Percentiles rank a stretch among this genome's conserved stretches.
These are phyloP conservation scores for Hippopotamyrus pictus DNA, from an alignment of 2,797 vertebrate species.

Conservation along the genomic window DNA sequence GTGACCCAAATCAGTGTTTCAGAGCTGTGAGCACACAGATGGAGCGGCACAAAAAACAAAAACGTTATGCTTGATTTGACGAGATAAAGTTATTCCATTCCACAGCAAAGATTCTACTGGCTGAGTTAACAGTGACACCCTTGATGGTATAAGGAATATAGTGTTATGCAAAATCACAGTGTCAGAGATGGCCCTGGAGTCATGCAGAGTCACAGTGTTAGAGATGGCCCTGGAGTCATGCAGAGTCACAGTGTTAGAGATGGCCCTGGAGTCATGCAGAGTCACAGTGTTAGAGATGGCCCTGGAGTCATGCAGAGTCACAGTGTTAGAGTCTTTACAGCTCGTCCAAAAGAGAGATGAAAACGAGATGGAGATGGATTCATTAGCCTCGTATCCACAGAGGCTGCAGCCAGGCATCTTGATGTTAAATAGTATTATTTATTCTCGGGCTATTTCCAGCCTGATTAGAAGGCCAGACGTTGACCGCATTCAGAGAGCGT, in stretches of 20 bases:
- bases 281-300: no score
- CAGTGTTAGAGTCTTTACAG: background rate
- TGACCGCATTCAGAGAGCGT: background rate
- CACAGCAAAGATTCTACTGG: background rate
- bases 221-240: no score
- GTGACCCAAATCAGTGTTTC: background rate
- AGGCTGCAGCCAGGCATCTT: background rate
- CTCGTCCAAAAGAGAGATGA: background rate
- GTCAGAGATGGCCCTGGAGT: background rate
- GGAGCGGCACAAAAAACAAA: background rate
- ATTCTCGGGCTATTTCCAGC: background rate
- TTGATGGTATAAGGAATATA: background rate
- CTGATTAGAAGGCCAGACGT: background rate
- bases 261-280: no score
- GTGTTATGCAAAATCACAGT: background rate
- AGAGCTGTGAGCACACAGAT: background rate
- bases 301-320: no score
- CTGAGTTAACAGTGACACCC: background rate
- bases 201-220: background rate
- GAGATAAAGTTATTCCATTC: no score
- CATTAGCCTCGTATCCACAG: background rate
- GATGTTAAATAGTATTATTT: background rate
- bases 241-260: no score
- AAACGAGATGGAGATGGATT: background rate
- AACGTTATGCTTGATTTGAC: background rate